Base-by-base conservation (phyloP, 1,140 invertebrate species). In the Medauroidea extradentata region DNA sequence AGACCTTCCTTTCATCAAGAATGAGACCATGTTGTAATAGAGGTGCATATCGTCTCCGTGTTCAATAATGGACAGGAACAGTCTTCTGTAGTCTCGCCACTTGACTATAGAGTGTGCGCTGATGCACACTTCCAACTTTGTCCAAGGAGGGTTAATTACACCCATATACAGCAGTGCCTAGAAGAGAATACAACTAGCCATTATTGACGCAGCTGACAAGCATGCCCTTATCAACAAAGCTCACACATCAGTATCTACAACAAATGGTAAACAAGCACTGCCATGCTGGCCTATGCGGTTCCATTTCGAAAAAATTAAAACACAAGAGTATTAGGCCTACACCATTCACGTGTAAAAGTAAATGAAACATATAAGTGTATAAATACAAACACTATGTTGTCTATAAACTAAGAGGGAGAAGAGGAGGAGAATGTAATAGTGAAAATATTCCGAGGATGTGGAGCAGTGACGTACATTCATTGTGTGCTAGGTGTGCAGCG, bases 11-110 rank as follows among this genome's bases (percentile, higher is more conserved):
- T 89, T 89, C 21, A 83, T 70, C 8, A 87, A 70, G 39, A 88
- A 82, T 1, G 86, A 88, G 14, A 81, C 70, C 86, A 89, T 89
- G 65, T 89, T 89, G 67, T 85, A 88, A 67, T 88, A 89, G 0
- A 89, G 75, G 73, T 89, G 87, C 80, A 85, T 83, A 63, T 88
- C 86, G 49, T 85, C 81, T 1, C 76, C 83, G 75, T 89, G 87
- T 69, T 84, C 85, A 60, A 89, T 78, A 13, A 81, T 76, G 2
- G 82, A 82, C 7, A 85, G 60, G 9, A 88, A 51, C 14, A 89
- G 75, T 13, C 84, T 74, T 18, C 71, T 66, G 74, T 81, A 88
- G 57, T 88, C 78, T 53, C 70, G 71, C 18, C 76, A 67, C 25
- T 79, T 74, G 16, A 81, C 71, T 21, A 87, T 71, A 62, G 80